A percentile compares a stretch with the other conserved stretches of the same genome.
phyloP scores from a whole-genome alignment of 2,888 invertebrate species.

The Oligia latruncula region DNA sequence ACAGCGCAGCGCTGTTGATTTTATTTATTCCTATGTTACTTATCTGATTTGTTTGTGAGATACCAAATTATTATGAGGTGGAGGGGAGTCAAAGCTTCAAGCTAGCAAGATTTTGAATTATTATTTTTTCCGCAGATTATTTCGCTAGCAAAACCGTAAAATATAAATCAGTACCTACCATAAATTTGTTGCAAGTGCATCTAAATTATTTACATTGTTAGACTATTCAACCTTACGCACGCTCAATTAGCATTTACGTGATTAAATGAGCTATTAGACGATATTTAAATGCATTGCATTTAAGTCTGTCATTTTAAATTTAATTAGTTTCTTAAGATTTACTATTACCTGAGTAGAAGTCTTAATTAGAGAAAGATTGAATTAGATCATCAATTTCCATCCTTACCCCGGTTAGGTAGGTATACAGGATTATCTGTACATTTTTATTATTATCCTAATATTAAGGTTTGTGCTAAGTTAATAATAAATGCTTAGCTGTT shows the following conservation, averaged over 20 bases:
- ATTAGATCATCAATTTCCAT: conserved; percentile 8
- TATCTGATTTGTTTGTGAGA: neutral
- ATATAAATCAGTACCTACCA: conserved; percentile 2
- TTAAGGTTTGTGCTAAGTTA: conserved; percentile 51
- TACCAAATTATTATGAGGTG: neutral
- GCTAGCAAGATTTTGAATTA: neutral
- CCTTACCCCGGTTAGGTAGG: neutral
- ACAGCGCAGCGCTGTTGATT: neutral
- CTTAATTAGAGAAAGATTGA: conserved; percentile 1
- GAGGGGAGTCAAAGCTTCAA: neutral
- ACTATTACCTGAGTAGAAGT: conserved; percentile 1
- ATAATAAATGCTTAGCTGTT: conserved; percentile 33
- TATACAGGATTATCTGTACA: conserved; percentile 34
- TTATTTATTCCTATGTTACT: neutral
- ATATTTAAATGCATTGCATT: neutral
- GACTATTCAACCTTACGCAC: neutral
- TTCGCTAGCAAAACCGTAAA: neutral
- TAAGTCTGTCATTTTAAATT: neutral
- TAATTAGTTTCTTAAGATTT: neutral
- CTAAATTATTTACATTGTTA: conserved; percentile 22
- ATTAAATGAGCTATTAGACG: neutral
- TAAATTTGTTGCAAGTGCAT: neutral
- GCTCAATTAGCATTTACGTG: neutral
- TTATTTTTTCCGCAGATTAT: neutral
- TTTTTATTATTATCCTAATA: conserved; percentile 20